Conservation (phyloP, 1,140 invertebrate genomes). For the Monochamus saltuarius region DNA sequence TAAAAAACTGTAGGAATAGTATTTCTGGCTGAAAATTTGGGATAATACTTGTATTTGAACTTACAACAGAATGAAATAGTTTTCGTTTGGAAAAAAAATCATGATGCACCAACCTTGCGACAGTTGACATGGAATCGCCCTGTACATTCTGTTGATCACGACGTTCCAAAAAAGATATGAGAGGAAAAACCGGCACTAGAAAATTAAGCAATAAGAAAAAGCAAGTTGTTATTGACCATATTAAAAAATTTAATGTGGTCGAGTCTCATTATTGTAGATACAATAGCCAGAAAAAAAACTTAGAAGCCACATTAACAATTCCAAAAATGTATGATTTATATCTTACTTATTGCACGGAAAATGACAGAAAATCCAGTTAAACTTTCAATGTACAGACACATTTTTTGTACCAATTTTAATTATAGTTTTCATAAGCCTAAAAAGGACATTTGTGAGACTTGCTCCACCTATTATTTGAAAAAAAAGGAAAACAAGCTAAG, state of each 20-base stretch:
- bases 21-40: too few relatives aligned
- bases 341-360: conserved; percentile 9
- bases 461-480: conserved; percentile 16
- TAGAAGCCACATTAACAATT: conserved; percentile 12
- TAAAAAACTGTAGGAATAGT: too few relatives aligned
- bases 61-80: too few relatives aligned
- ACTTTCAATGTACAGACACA: conserved; percentile 16
- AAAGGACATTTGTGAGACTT: conserved; percentile 20
- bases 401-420: conserved; percentile 19
- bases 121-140: too few relatives aligned
- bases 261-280: conserved; percentile 21
- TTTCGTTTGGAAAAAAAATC: too few relatives aligned
- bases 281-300: conserved; percentile 12
- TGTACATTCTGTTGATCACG: conserved; percentile 8
- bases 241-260: conserved; percentile 5
- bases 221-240: conserved; percentile 15
- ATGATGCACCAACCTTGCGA: too few relatives aligned
- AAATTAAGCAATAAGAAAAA: conserved; percentile 9
- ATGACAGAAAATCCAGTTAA: conserved; percentile 1
- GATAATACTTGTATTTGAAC: too few relatives aligned
- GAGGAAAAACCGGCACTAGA: conserved; percentile 10
- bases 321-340: conserved; percentile 19
- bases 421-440: conserved; percentile 22
- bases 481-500: conserved; percentile 12
- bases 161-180: conserved; percentile 11